These are phyloP conservation scores for Rhysida immarginata DNA, from an alignment of 1,140 invertebrate species.

Conservation along the genomic window DNA sequence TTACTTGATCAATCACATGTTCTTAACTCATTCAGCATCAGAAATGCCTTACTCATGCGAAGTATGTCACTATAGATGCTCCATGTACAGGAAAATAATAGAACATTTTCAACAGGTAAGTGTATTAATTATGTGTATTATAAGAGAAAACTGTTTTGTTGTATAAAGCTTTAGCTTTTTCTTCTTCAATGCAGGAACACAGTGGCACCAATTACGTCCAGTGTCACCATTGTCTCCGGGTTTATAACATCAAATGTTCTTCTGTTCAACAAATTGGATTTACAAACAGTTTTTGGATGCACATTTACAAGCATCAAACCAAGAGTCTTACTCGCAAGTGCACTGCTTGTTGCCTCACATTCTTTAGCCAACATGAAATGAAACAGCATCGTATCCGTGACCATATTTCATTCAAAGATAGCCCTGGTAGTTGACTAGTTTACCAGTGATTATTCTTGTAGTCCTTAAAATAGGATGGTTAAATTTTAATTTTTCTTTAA, in stretches of 20 bases:
- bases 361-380: conserved; percentile 7
- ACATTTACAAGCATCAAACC: conserved; percentile 13
- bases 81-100: conserved; percentile 8
- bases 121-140: not conserved
- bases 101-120: conserved; percentile 14
- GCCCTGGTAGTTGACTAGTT: conserved; percentile 1
- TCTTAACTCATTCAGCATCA: not conserved
- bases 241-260: conserved; percentile 23
- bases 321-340: conserved; percentile 11
- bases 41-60: conserved; percentile 14
- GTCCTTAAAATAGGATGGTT: not conserved
- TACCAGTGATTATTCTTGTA: no score
- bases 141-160: not conserved
- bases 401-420: conserved; percentile 1
- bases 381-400: not conserved
- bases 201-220: conserved; percentile 24
- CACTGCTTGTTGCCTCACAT: conserved; percentile 10
- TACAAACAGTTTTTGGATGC: conserved; percentile 4
- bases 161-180: conserved; percentile 1
- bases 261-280: conserved; percentile 1
- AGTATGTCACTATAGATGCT: conserved; percentile 10
- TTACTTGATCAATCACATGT: conserved; percentile 8
- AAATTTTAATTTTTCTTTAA: not conserved
- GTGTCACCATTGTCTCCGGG: conserved; percentile 32
- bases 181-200: conserved; percentile 2